These are phyloP conservation scores for Bugula neritina DNA, from an alignment of 2,888 invertebrate genomes.

Conservation along the genomic window DNA sequence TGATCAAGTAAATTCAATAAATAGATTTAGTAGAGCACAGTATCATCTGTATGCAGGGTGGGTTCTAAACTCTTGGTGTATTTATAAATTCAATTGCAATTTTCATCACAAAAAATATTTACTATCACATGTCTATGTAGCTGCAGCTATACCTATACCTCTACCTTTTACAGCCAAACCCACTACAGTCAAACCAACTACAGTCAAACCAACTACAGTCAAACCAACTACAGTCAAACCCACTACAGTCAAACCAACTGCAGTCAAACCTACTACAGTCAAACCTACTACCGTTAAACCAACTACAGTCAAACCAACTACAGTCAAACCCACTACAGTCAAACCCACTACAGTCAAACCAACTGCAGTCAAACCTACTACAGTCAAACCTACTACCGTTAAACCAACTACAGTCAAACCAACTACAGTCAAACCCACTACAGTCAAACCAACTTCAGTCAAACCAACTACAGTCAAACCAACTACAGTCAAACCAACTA, in stretches of 20 bases:
- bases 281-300: too few relatives aligned
- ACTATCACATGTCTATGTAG: neutral
- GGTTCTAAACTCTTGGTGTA: too few relatives aligned
- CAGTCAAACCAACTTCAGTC: neutral
- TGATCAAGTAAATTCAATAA: too few relatives aligned
- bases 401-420: conserved; percentile 45
- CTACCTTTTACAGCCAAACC: neutral
- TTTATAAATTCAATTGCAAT: too few relatives aligned
- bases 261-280: too few relatives aligned
- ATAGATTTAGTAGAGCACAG: too few relatives aligned
- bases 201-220: neutral
- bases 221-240: neutral
- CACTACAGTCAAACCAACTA: neutral
- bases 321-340: neutral
- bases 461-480: neutral
- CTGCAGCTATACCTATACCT: neutral
- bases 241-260: too few relatives aligned
- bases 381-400: neutral
- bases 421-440: conserved; percentile 35
- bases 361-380: neutral
- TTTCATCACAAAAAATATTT: neutral
- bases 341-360: too few relatives aligned
- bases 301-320: too few relatives aligned
- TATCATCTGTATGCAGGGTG: too few relatives aligned
- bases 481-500: conserved; percentile 37